Evolutionary conservation across 2,888 invertebrate species (phyloP).

Genomic region (Parnassius apollo): DNA sequence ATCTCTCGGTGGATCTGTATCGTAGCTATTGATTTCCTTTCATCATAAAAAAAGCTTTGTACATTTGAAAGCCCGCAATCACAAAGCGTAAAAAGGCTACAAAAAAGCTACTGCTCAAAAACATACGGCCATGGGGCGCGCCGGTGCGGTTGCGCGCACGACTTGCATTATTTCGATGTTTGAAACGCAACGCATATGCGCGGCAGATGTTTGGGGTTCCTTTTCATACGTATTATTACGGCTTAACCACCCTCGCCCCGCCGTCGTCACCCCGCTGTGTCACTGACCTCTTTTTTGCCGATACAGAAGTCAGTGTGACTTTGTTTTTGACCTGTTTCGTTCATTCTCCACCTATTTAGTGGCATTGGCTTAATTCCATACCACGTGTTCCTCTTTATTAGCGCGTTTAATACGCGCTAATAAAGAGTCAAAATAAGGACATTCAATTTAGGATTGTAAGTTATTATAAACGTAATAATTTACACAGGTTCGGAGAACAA

Average conservation of each 20-base stretch:
- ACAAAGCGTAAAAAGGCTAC: slow-evolving; percentile 73
- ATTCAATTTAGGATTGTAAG: too few relatives aligned
- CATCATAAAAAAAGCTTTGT: slow-evolving; percentile 64
- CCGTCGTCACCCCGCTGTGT: slow-evolving; percentile 57
- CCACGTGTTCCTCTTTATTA: too few relatives aligned
- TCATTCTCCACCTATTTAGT: slow-evolving; percentile 24
- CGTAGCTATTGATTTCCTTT: slow-evolving; percentile 64
- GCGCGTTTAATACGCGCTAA: too few relatives aligned
- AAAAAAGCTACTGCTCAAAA: slow-evolving; percentile 71
- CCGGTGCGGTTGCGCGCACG: slow-evolving; percentile 64
- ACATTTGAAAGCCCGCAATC: slow-evolving; percentile 67
- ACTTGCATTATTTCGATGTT: slow-evolving; percentile 71
- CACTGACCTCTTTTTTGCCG: slow-evolving; percentile 72
- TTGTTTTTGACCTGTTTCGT: slow-evolving; percentile 67
- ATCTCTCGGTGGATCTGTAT: slow-evolving; percentile 45
- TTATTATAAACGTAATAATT: too few relatives aligned
- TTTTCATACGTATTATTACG: slow-evolving; percentile 73
- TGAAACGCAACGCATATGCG: slow-evolving; percentile 73
- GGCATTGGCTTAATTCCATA: slow-evolving; percentile 13
- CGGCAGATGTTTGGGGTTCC: slow-evolving; percentile 77
- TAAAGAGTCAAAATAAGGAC: too few relatives aligned
- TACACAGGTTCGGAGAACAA: too few relatives aligned
- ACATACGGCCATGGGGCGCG: slow-evolving; percentile 36
- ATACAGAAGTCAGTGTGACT: slow-evolving; percentile 51
- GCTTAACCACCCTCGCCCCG: slow-evolving; percentile 49